phyloP scores from a whole-genome alignment of 2,797 vertebrate genomes.

The Pogoniulus pusillus region DNA sequence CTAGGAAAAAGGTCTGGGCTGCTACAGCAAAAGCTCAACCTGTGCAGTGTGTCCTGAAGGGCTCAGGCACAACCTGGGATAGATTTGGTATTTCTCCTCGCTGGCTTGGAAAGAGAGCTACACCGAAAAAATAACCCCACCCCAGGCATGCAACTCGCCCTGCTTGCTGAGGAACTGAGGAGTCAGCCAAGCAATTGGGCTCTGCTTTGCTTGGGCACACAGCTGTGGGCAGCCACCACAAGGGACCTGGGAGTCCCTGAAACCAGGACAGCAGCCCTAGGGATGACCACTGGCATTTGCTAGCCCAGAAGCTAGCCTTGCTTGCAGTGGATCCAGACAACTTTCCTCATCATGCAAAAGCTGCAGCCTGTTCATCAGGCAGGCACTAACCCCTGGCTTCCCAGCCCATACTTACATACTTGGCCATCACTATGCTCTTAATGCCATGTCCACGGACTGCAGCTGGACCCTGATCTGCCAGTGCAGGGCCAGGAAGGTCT shows the following conservation, averaged over 20 bases:
- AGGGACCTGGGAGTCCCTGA: not conserved
- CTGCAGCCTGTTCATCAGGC: not conserved
- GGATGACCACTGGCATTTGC: fast-evolving
- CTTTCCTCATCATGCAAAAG: not conserved
- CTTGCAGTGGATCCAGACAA: fast-evolving
- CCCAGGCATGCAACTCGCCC: not conserved
- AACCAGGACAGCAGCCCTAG: not conserved
- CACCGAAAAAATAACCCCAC: not conserved
- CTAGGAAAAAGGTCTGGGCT: not conserved
- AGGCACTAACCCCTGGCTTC: not conserved
- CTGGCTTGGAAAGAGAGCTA: not conserved
- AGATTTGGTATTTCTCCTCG: not conserved
- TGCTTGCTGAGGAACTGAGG: not conserved
- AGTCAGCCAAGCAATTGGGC: not conserved
- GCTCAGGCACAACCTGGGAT: not conserved
- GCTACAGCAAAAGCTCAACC: not conserved
- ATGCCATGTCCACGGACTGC: not conserved
- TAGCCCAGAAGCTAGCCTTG: not conserved
- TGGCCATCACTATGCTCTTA: fast-evolving
- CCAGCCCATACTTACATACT: not conserved
- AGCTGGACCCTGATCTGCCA: not conserved
- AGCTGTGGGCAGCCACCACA: not conserved
- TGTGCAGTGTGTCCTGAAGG: not conserved
- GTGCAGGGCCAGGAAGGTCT: fast-evolving
- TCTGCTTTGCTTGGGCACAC: not conserved